Conservation (phyloP, 1,140 invertebrate species). For the Macrobrachium nipponense region DNA sequence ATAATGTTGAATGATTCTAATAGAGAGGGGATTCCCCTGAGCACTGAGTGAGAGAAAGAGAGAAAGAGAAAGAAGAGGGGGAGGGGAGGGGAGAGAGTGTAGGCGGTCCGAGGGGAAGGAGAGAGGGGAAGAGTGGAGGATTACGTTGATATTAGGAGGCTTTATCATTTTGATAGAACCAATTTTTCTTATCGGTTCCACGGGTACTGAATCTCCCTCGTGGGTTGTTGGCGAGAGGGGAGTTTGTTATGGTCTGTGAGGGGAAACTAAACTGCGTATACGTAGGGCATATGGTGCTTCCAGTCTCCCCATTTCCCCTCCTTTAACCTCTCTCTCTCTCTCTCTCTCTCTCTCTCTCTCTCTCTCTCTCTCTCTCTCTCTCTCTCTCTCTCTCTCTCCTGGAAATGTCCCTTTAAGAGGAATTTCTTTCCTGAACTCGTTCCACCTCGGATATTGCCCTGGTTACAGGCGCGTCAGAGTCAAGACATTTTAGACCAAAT, state of each 20-base stretch:
- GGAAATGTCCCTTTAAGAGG: too few species aligned
- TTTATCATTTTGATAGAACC: constrained; percentile 62
- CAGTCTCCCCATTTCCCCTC: constrained; percentile 10
- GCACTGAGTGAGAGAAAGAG: neutral
- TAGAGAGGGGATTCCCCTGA: constrained; percentile 51
- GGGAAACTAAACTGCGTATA: constrained; percentile 38
- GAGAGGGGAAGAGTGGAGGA: constrained; percentile 42
- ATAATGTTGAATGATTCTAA: constrained; percentile 62
- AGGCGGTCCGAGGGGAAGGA: constrained; percentile 17
- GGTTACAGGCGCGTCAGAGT: too few species aligned
- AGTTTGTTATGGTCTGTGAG: constrained; percentile 49
- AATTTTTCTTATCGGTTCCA: constrained; percentile 62
- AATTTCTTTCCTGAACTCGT: too few species aligned
- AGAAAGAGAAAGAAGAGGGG: neutral
- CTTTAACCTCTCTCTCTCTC: constrained; percentile 1
- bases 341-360: constrained; percentile 27
- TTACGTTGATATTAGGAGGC: constrained; percentile 59
- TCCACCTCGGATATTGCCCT: too few species aligned
- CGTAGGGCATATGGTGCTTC: constrained; percentile 44
- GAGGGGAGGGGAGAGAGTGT: constrained; percentile 7
- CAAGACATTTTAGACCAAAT: too few species aligned
- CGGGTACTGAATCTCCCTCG: constrained; percentile 33
- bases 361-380: constrained; percentile 38
- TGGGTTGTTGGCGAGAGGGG: constrained; percentile 48
- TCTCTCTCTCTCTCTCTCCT: constrained; percentile 42